These are phyloP conservation scores for Nannospalax galili DNA, from an alignment of 2,113 vertebrate species.

Conservation along the genomic window DNA sequence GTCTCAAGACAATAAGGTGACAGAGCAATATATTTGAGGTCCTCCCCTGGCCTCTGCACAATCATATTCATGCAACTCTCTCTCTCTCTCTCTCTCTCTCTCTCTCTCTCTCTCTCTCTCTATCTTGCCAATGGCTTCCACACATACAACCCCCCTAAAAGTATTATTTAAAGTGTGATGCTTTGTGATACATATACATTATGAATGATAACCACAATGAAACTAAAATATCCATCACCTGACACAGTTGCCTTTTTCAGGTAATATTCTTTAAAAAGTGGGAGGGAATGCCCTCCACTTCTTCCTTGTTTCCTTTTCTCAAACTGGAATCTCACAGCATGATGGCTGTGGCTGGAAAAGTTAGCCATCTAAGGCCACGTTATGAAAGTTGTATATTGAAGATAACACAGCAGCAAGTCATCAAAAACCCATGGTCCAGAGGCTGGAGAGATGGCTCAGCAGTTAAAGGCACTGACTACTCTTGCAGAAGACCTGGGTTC, in stretches of 20 bases:
- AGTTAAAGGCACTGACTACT: no score
- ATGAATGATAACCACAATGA: neutral
- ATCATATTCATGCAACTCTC: neutral
- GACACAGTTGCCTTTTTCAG: neutral
- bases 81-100: no score
- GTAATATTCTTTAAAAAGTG: neutral
- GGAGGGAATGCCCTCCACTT: neutral
- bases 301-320: neutral
- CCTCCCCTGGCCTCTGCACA: neutral
- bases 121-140: no score
- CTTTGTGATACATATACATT: neutral
- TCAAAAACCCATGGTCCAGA: no score
- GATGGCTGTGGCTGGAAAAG: neutral
- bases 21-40: neutral
- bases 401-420: neutral
- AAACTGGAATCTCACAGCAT: neutral
- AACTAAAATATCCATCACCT: neutral
- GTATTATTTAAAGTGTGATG: neutral
- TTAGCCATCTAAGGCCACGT: neutral
- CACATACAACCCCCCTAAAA: neutral
- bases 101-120: no score
- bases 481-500: no score
- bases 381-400: conserved; percentile 22
- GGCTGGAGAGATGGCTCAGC: no score
- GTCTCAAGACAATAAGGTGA: neutral